Base-by-base conservation (phyloP, 2,113 vertebrate species). In the Oostethus manadensis region DNA sequence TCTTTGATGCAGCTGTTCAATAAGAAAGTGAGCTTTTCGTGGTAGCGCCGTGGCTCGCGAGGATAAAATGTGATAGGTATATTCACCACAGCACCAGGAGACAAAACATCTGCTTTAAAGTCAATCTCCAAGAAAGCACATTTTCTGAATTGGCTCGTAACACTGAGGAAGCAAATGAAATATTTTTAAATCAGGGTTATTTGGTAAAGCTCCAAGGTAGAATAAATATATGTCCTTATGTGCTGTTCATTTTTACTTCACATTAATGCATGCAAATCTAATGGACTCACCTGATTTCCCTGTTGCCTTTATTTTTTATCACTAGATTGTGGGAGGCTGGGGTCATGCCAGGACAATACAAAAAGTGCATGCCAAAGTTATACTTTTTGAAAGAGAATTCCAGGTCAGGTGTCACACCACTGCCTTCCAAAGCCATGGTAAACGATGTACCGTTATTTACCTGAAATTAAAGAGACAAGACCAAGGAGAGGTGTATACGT, bases 291-390 rank as follows among this genome's bases (percentile, higher is more conserved):
- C 92, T 93, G 60, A 90, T 50, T 10, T 79, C 72, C 4, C 65
- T 89, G 60, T 88, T 75, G 6, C 87, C 88, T 65, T 78, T 92
- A 81, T 95, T 97, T 3, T 83, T 88, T 67, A 97, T 88, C 43
- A 85, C 0, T 3, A 94, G 83, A 3, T 42, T 88, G 56, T 90
- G 84, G 38, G 64, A 83, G 42, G 86, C 67, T 0, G 88, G 82
- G 4, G 58, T 64, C 92, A 93, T 92, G 22, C 92, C 93, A 0
- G 86, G 76, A 0, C 64, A 75, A 73, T 85, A 88, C 68, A 92
- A 79, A 57, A 95, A 94, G 65, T 89, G 89, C 66, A 78, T 82
- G 38, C 93, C 94, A 76, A 98, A 98, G 84, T 93, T 87, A 70
- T 92, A 77, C 66, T 79, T 92, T 60, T 85, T 90, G 74, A 91